Evolutionary conservation across 1,140 invertebrate species (phyloP), one percentile per base, ranked within the genome.

Genomic region (Apis mellifera): DNA sequence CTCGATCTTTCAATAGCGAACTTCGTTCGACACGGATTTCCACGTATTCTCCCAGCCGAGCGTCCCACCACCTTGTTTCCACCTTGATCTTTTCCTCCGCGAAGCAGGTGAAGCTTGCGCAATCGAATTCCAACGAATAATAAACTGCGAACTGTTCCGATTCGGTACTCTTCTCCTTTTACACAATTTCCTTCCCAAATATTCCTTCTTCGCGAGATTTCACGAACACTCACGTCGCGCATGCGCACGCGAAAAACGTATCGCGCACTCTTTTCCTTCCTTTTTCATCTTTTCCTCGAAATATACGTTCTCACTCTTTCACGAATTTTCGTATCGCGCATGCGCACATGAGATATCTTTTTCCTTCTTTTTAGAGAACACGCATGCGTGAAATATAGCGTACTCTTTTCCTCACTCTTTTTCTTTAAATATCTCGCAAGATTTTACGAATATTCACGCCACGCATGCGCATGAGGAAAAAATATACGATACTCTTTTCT

Each of bases 1-100:
- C 80, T 86, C 87, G 88, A 91, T 92, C 89, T 91, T 91, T 91
- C 92, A 91, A 92, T 91, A 90, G 72, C 72, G 54, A 81, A 85
- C 86, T 82, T 60, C 48, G 64, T 55, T 72, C 82, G 73, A 74
- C 71, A 76, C 79, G 48, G 57, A 84, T 83, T 73, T 78, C 78
- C 73, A 84, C 78, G 82, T 82, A 81, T 72, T 83, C 70, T 52
- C 54, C 52, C 75, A 83, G 64, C 54, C 60, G 15, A 21, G 32
- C 32, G 32, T 19, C 19, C 19, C 13, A 50, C 62, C 64, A 60
- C 60, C 75, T 78, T 72, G 26, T 32, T 71, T 83, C 75, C 76
- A 69, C 82, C 82, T 83, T 79, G 75, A 79, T 78, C 79, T 81
- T 81, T 81, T 57, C 60, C 72, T 9, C n/a, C 42, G 72, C 57